Evolutionary conservation across 1,140 invertebrate species (phyloP).

Genomic region (Zaprionus capensis): DNA sequence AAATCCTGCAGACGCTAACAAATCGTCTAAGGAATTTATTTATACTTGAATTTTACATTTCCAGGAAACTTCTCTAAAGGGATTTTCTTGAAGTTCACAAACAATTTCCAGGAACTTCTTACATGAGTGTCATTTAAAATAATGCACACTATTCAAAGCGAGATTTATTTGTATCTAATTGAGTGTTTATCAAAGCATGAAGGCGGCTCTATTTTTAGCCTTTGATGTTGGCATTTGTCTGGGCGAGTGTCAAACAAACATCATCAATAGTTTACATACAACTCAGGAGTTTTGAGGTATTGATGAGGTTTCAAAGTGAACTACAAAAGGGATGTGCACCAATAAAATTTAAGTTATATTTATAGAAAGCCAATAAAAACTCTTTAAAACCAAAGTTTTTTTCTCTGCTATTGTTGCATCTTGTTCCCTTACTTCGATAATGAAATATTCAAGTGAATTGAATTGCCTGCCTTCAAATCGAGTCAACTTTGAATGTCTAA

Average conservation of each 20-base stretch:
- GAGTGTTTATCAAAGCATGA: background rate
- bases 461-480: background rate
- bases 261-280: background rate
- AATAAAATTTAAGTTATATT: background rate
- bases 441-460: conserved; percentile 21
- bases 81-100: background rate
- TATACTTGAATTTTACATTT: conserved; percentile 28
- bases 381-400: conserved; percentile 28
- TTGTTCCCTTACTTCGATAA: background rate
- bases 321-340: background rate
- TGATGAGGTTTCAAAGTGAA: background rate
- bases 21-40: conserved; percentile 54
- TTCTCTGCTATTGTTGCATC: background rate
- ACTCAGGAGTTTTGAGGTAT: background rate
- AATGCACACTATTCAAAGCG: background rate
- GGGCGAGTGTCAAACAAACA: background rate
- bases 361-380: background rate
- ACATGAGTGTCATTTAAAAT: background rate
- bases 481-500: background rate
- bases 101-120: background rate
- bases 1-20: conserved; percentile 66
- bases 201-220: background rate
- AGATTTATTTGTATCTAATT: background rate
- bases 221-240: background rate
- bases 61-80: background rate